Evolutionary conservation across 2,888 invertebrate genomes (phyloP), one percentile per base, ranked within the genome.

Genomic region (Achlya flavicornis): DNA sequence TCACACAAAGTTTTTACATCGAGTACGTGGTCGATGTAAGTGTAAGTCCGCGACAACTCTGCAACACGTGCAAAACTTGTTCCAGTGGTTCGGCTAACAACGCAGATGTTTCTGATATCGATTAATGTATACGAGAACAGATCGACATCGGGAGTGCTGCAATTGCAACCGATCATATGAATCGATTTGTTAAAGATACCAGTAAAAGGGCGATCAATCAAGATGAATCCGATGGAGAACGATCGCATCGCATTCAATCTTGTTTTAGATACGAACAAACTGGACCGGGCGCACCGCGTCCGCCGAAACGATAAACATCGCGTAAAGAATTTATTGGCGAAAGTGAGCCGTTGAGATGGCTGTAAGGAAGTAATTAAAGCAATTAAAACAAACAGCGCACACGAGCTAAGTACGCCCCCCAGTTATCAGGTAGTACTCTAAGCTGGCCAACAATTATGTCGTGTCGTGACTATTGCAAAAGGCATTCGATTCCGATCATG

Each of bases 401-500:
- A 64, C 67, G 58, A 73, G 74, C 65, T 67, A 41, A 41, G 12
- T 12, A 75, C 78, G 79, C 76, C 78, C 78, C 66, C 70, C 67
- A 73, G 73, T 78, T 81, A 83, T 79, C 72, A 68, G 69, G 64
- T 64, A 65, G 68, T 77, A 72, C 64, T 58, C n/a, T 33, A 35
- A 6, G 33, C n/a, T 8, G 35, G 35, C 57, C 58, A 67, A 65
- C 66, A 64, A 68, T 68, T 64, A 46, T 70, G 80, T 90, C 88
- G 89, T 70, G 80, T 90, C 88, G 89, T 91, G 90, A 91, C 86
- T 90, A 70, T 85, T 80, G 83, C 83, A 81, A 89, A 86, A 86
- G 87, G 86, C 84, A 90, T 87, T 78, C 75, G 75, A 80, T 80
- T 77, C 75, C 76, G 84, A 83, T 80, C 81, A 78, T 72, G 81